Evolutionary conservation across 64 coral and sea anemone species (phyloP).

Genomic region (Porites australiensis): DNA sequence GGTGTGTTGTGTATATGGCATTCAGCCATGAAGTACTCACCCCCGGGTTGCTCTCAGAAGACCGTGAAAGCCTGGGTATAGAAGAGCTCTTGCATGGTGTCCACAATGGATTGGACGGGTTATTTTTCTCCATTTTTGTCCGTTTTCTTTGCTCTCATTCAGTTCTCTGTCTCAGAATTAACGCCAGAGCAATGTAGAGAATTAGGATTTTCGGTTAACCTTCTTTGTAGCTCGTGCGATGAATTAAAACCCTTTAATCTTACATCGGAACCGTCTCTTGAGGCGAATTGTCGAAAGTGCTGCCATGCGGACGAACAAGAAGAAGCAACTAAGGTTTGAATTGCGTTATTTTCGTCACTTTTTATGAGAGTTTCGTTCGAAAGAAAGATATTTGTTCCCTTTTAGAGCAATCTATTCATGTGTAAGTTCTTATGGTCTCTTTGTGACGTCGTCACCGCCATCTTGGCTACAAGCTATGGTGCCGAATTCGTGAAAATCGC

Average conservation of each 20-base stretch:
- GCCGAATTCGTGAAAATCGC: no score
- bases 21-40: no score
- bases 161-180: conserved; percentile 67
- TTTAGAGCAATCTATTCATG: neutral
- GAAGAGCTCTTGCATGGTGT: neutral
- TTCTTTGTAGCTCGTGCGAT: conserved; percentile 97
- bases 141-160: conserved; percentile 84
- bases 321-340: conserved; percentile 80
- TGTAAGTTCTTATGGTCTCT: neutral
- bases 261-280: conserved; percentile 44
- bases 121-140: conserved; percentile 78
- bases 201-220: conserved; percentile 86
- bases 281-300: conserved; percentile 86
- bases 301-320: conserved; percentile 92
- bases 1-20: no score
- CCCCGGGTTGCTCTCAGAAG: neutral
- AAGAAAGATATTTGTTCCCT: neutral
- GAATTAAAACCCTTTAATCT: conserved; percentile 97
- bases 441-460: neutral
- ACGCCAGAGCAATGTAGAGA: conserved; percentile 93
- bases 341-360: neutral
- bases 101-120: conserved; percentile 80
- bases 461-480: no score
- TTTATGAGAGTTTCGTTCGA: neutral
- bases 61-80: neutral